phyloP scores from a whole-genome alignment of 2,113 vertebrate genomes.

The Saccopteryx bilineata region DNA sequence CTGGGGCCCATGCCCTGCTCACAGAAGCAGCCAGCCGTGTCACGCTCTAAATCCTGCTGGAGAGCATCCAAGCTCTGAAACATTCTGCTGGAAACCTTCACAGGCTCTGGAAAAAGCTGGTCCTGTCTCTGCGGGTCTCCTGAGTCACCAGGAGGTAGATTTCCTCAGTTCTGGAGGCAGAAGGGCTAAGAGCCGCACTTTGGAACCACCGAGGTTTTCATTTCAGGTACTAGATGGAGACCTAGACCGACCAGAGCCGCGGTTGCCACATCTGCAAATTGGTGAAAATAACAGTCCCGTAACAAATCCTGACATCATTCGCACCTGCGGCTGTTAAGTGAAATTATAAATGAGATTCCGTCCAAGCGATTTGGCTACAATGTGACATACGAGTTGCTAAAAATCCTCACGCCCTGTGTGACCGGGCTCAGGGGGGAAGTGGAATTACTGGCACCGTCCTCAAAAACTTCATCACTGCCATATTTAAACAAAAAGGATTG shows the following conservation, averaged over 20 bases:
- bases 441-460: neutral
- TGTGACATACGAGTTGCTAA: neutral
- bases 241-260: neutral
- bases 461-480: neutral
- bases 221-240: neutral
- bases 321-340: conserved; percentile 3
- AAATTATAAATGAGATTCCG: conserved; percentile 27
- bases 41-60: neutral
- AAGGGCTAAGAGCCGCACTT: too few species aligned
- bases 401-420: neutral
- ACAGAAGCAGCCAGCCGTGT: neutral
- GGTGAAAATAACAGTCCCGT: neutral
- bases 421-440: neutral
- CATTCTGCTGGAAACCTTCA: neutral
- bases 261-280: neutral
- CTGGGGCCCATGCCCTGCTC: neutral
- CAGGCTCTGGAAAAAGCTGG: neutral
- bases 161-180: neutral
- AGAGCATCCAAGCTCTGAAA: neutral
- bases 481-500: neutral
- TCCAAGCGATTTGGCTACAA: neutral
- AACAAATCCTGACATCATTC: neutral
- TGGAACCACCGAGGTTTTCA: neutral
- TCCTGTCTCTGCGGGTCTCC: neutral
- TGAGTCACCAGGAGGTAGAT: neutral